These are phyloP conservation scores for Ennomos erosarius DNA, from an alignment of 2,888 invertebrate species.

Conservation along the genomic window DNA sequence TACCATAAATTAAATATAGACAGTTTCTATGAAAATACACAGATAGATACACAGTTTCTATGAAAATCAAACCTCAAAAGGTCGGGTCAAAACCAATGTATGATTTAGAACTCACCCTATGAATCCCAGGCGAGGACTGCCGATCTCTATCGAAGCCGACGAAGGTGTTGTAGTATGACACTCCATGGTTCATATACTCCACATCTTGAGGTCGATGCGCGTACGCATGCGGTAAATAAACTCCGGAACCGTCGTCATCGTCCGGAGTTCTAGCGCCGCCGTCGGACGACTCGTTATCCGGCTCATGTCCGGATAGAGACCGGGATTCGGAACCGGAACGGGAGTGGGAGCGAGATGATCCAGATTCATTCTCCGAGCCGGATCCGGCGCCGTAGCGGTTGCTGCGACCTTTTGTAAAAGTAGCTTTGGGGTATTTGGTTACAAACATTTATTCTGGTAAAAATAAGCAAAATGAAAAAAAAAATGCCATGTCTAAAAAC, in stretches of 20 bases:
- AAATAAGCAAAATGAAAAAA: too few relatives aligned
- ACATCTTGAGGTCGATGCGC: conserved; percentile 68
- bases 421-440: too few relatives aligned
- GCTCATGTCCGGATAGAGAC: conserved; percentile 89
- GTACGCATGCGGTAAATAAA: conserved; percentile 88
- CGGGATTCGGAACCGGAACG: conserved; percentile 87
- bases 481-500: too few relatives aligned
- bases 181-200: conserved; percentile 84
- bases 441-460: too few relatives aligned
- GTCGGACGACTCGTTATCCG: conserved; percentile 91
- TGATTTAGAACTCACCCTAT: conserved; percentile 69
- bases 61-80: too few relatives aligned
- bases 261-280: conserved; percentile 88
- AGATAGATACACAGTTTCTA: too few relatives aligned
- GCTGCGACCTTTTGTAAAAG: conserved; percentile 84
- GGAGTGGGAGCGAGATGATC: conserved; percentile 89
- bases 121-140: conserved; percentile 74
- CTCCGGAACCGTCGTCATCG: conserved; percentile 87
- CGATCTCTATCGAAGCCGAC: conserved; percentile 84
- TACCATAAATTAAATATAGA: too few relatives aligned
- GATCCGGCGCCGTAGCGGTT: conserved; percentile 87
- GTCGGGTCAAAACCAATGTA: background rate
- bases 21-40: too few relatives aligned
- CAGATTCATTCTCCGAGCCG: conserved; percentile 86
- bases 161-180: conserved; percentile 86